Evolutionary conservation across 2,797 vertebrate species (phyloP).

Genomic region (Brachyrhaphis roseni): DNA sequence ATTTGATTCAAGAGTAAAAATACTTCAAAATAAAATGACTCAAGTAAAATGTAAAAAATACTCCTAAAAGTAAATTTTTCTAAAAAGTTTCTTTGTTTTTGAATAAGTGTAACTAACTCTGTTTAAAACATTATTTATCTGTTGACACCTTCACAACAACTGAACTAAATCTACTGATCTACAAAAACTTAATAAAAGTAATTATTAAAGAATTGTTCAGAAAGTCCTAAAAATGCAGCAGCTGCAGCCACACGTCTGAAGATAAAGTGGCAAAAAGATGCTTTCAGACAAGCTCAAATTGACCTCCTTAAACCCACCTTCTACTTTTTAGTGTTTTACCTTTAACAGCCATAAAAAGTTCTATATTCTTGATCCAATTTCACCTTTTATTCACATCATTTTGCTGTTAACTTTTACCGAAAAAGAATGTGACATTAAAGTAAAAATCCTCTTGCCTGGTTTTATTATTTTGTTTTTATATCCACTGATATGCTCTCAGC

Average conservation of each 20-base stretch:
- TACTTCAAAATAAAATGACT: no score
- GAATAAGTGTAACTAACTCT: no score
- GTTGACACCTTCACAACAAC: not conserved
- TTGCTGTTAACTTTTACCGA: not conserved
- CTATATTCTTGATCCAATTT: not conserved
- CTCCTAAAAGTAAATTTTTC: no score
- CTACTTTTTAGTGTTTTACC: not conserved
- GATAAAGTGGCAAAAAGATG: not conserved
- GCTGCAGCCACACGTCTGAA: not conserved
- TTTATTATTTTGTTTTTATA: slow-evolving; percentile 6
- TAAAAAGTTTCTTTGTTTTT: no score
- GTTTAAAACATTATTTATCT: not conserved
- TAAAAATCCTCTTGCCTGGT: slow-evolving; percentile 3
- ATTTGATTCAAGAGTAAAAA: no score
- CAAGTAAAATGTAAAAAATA: no score
- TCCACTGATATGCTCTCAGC: slow-evolving; percentile 5
- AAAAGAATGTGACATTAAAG: not conserved
- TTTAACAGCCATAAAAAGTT: not conserved
- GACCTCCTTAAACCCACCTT: not conserved
- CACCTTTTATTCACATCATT: not conserved
- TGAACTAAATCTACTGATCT: not conserved
- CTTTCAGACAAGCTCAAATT: not conserved
- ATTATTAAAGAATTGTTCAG: not conserved
- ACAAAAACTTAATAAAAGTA: not conserved
- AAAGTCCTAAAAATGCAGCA: not conserved